Conservation (phyloP, 2,888 invertebrate genomes). For the Agelastica alni region DNA sequence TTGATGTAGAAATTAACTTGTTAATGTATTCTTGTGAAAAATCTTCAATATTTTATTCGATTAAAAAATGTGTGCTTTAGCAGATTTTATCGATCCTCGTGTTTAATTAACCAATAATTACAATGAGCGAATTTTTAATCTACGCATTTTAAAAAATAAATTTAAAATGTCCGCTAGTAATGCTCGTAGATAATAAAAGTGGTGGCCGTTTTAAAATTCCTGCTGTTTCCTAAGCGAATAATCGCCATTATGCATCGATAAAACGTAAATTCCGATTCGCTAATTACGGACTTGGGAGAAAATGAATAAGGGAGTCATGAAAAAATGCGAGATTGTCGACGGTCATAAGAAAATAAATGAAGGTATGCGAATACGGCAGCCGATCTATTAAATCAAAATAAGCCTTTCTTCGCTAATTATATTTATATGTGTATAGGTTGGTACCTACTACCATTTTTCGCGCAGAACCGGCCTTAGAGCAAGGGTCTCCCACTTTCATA, state of each 20-base stretch:
- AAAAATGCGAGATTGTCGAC: conserved; percentile 7
- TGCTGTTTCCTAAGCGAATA: conserved; percentile 39
- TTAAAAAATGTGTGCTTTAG: no score
- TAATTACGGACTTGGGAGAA: conserved; percentile 38
- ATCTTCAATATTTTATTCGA: no score
- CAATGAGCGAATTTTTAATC: no score
- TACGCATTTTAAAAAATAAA: no score
- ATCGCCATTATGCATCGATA: conserved; percentile 39
- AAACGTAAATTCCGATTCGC: conserved; percentile 39
- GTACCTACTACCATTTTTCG: conserved; percentile 20
- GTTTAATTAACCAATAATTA: no score
- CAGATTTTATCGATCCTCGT: no score
- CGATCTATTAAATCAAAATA: conserved; percentile 36
- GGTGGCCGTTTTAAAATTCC: conserved; percentile 31
- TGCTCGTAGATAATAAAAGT: conserved; percentile 19
- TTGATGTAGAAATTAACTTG: no score
- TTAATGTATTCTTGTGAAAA: no score
- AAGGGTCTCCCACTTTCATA: not conserved
- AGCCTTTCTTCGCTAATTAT: conserved; percentile 36
- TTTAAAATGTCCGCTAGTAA: no score
- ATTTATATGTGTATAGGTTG: conserved; percentile 30
- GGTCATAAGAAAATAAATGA: conserved; percentile 25
- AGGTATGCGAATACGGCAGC: conserved; percentile 30
- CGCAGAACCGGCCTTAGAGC: not conserved
- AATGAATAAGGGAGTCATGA: conserved; percentile 12